phyloP scores from a whole-genome alignment of 37 sponge, comb jelly and placozoan genomes.

The Diacarnus erythraeanus region DNA sequence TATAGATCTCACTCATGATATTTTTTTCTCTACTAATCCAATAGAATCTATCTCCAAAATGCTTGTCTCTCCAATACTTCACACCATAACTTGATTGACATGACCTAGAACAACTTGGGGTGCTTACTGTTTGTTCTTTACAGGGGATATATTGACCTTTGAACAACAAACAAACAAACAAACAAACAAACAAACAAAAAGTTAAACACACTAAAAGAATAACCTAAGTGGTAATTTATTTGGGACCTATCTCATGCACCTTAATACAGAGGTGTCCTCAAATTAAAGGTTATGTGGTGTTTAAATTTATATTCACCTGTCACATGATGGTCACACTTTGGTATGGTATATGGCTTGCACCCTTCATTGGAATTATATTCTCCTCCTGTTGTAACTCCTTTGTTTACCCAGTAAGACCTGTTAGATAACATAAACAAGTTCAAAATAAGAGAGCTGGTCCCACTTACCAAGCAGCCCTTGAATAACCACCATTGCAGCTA shows the following conservation, averaged over 20 bases:
- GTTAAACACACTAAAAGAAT: too few relatives aligned
- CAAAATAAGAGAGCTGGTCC: neutral
- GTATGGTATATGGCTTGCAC: conserved; percentile 89
- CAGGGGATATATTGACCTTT: conserved; percentile 29
- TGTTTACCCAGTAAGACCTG: conserved; percentile 72
- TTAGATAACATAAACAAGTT: neutral
- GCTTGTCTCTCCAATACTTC: conserved; percentile 64
- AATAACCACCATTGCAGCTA: conserved; percentile 77
- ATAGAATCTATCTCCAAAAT: conserved; percentile 77
- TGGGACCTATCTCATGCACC: too few relatives aligned
- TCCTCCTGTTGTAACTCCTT: conserved; percentile 95
- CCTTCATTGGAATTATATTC: conserved; percentile 64
- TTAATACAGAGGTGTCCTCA: too few relatives aligned
- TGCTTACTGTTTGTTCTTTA: conserved; percentile 26
- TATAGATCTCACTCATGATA: conserved; percentile 97
- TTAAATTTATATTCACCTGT: conserved; percentile 27
- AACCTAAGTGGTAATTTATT: too few relatives aligned
- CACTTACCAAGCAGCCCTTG: conserved; percentile 76
- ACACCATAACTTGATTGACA: conserved; percentile 71
- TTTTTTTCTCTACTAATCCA: conserved; percentile 41
- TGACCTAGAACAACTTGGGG: conserved; percentile 66
- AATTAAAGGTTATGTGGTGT: too few relatives aligned
- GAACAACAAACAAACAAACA: too few relatives aligned
- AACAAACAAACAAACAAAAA: too few relatives aligned
- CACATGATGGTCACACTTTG: conserved; percentile 90